Percentiles rank a stretch among this genome's conserved stretches.
These are phyloP conservation scores for Heteromurus nitidus DNA, from an alignment of 2,888 invertebrate species.

Conservation along the genomic window DNA sequence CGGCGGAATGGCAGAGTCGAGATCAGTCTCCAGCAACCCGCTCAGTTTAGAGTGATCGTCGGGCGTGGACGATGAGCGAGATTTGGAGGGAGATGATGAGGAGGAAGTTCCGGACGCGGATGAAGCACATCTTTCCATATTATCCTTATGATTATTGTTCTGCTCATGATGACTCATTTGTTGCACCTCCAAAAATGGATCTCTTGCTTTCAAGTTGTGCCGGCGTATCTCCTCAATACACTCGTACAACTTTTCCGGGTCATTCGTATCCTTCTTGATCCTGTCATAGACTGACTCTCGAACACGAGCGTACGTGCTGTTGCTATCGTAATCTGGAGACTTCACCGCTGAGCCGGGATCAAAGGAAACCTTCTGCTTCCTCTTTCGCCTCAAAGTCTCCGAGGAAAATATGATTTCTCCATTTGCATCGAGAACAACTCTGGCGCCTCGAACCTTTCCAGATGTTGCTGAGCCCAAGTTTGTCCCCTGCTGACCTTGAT, in stretches of 20 bases:
- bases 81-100: conserved; percentile 44
- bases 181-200: conserved; percentile 63
- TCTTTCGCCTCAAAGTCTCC: conserved; percentile 71
- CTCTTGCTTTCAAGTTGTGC: conserved; percentile 71
- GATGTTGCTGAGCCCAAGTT: conserved; percentile 46
- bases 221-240: conserved; percentile 73
- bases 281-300: conserved; percentile 73
- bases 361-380: conserved; percentile 72
- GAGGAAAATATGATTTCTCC: conserved; percentile 73
- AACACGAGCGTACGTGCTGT: conserved; percentile 67
- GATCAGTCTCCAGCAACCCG: conserved; percentile 72
- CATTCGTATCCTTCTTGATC: conserved; percentile 62
- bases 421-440: conserved; percentile 73
- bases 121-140: neutral
- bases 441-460: conserved; percentile 71
- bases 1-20: conserved; percentile 73
- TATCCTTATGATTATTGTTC: conserved; percentile 10
- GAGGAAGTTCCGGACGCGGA: conserved; percentile 28
- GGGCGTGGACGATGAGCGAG: conserved; percentile 38
- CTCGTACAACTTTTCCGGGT: conserved; percentile 72
- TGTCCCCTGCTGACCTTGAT: neutral
- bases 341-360: conserved; percentile 73
- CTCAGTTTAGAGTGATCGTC: conserved; percentile 17
- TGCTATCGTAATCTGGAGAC: conserved; percentile 69
- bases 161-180: too few relatives aligned